These are phyloP conservation scores for Junco hyemalis DNA, from an alignment of 2,113 vertebrate genomes.

Conservation along the genomic window DNA sequence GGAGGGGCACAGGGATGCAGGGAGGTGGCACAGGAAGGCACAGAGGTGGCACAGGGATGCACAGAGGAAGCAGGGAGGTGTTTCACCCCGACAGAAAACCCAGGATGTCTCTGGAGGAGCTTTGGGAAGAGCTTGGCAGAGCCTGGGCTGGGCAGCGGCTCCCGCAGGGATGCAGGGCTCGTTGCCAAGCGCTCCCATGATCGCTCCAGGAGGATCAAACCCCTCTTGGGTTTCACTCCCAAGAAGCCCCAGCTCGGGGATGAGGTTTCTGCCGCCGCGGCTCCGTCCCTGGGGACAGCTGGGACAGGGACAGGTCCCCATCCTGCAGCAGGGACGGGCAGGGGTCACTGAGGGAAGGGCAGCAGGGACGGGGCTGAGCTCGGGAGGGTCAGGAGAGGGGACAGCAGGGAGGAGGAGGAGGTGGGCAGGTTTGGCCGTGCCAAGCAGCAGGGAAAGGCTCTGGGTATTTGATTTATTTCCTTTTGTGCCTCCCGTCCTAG, in stretches of 20 bases:
- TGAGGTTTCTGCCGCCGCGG: neutral
- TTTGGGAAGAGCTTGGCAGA: neutral
- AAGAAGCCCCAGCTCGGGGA: neutral
- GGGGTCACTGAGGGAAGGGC: neutral
- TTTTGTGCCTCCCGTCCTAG: neutral
- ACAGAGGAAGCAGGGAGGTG: neutral
- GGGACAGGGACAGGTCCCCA: neutral
- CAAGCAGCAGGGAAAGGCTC: neutral
- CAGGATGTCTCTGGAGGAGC: neutral
- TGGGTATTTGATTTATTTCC: neutral
- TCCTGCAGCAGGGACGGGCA: accelerated
- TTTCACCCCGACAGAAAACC: neutral
- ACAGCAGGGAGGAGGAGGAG: neutral
- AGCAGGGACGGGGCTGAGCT: neutral
- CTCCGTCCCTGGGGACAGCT: neutral
- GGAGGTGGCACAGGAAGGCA: no score
- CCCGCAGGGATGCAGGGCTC: no score
- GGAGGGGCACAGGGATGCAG: no score
- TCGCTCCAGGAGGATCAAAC: neutral
- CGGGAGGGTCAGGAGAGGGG: neutral
- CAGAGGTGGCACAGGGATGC: no score
- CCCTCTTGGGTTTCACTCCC: neutral
- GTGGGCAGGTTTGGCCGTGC: neutral
- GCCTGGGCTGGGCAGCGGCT: neutral
- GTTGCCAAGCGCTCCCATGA: neutral